Evolutionary conservation across 2,113 vertebrate genomes (phyloP).

Genomic region (Lepidothrix coronata): DNA sequence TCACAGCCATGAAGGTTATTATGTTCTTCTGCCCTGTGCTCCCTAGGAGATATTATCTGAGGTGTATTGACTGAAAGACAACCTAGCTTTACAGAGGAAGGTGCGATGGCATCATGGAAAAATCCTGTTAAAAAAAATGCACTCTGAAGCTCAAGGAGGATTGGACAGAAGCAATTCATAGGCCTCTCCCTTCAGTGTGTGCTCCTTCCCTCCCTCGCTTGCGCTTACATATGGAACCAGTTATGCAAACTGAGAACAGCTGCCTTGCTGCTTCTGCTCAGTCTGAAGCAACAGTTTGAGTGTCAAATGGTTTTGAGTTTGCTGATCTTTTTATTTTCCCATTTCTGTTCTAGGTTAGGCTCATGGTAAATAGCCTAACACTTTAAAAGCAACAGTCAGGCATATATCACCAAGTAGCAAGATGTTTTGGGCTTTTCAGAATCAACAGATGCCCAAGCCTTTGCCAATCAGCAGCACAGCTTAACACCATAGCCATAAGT

Average conservation of each 20-base stretch:
- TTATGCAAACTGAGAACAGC: constrained; percentile 49
- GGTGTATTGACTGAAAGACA: not conserved
- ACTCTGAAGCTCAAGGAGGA: not conserved
- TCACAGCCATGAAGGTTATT: not conserved
- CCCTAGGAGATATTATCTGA: not conserved
- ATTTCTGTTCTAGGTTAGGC: not conserved
- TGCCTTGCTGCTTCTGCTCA: not conserved
- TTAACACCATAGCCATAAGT: not conserved
- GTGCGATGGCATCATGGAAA: constrained; percentile 9
- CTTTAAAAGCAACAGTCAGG: not conserved
- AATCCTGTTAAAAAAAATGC: not conserved
- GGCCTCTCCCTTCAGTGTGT: not conserved
- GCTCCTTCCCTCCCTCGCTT: not conserved
- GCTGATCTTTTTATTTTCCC: not conserved
- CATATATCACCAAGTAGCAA: not conserved
- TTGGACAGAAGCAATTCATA: not conserved
- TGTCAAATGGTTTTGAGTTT: not conserved
- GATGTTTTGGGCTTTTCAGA: not conserved
- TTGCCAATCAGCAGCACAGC: not conserved
- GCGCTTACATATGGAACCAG: not conserved
- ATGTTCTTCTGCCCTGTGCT: not conserved
- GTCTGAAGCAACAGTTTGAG: not conserved
- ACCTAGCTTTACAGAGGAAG: not conserved
- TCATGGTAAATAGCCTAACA: not conserved
- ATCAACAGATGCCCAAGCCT: not conserved